A percentile compares a stretch with the other conserved stretches of the same genome.
Evolutionary conservation across 2,113 vertebrate species (phyloP).

Genomic region (Elaphurus davidianus): DNA sequence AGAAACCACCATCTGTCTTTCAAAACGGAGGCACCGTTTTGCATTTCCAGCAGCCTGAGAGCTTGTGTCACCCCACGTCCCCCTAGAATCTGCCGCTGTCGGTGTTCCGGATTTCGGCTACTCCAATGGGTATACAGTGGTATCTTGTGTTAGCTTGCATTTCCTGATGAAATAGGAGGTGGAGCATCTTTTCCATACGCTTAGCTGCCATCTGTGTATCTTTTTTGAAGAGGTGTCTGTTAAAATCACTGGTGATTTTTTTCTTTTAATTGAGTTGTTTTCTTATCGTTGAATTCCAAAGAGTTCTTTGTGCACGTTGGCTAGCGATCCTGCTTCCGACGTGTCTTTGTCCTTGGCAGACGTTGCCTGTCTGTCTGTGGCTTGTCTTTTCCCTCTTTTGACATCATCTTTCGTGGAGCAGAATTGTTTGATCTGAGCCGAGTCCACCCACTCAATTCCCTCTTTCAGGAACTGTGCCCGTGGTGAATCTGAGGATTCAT

Average conservation of each 20-base stretch:
- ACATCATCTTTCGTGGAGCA: rapidly evolving
- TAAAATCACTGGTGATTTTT: neutral
- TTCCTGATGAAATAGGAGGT: neutral
- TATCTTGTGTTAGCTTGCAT: neutral
- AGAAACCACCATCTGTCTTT: neutral
- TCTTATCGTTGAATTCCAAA: neutral
- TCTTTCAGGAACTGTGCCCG: neutral
- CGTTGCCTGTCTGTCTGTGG: neutral
- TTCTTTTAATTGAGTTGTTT: neutral
- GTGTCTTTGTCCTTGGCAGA: neutral
- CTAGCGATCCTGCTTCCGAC: neutral
- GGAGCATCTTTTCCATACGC: neutral
- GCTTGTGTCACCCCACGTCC: rapidly evolving
- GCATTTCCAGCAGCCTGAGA: neutral
- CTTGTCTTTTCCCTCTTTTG: neutral
- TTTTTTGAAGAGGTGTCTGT: neutral
- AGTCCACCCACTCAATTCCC: neutral
- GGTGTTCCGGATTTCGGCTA: neutral
- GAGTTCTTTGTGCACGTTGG: too few species aligned
- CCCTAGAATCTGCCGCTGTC: rapidly evolving
- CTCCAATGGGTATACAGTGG: too few species aligned
- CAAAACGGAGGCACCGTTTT: neutral
- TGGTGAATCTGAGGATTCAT: neutral
- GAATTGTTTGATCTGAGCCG: neutral
- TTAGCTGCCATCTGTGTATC: neutral